Percentiles rank a stretch among this genome's conserved stretches.
These are phyloP conservation scores for Dasypolia templi DNA, from an alignment of 2,888 invertebrate species.

Conservation along the genomic window DNA sequence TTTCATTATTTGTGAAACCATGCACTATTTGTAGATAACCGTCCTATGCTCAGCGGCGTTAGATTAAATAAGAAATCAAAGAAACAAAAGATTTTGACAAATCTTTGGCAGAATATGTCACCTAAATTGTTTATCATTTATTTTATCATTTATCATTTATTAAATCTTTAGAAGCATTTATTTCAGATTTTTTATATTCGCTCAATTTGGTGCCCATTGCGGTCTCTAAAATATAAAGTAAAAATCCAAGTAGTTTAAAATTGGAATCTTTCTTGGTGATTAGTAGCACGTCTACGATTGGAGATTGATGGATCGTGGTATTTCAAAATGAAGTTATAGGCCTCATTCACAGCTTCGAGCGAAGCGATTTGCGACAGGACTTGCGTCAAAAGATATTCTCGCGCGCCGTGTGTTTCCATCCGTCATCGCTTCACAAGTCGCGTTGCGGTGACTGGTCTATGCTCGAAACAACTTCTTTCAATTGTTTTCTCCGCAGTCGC, in stretches of 20 bases:
- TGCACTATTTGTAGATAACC: conserved; percentile 79
- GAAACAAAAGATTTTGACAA: conserved; percentile 90
- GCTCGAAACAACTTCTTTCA: neutral
- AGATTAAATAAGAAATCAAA: conserved; percentile 88
- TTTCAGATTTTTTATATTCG: conserved; percentile 75
- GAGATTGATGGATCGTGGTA: too few relatives aligned
- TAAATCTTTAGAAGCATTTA: conserved; percentile 89
- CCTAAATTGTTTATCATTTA: conserved; percentile 84
- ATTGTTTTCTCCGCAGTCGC: too few relatives aligned
- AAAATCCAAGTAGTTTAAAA: too few relatives aligned
- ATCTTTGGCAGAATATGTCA: conserved; percentile 77
- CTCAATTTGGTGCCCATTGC: conserved; percentile 93
- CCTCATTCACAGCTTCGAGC: neutral
- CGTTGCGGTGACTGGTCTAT: neutral
- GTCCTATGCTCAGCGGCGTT: conserved; percentile 85
- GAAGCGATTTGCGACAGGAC: neutral
- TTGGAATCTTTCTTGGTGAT: too few relatives aligned
- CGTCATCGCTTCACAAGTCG: neutral
- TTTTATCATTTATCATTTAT: too few relatives aligned
- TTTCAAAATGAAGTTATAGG: neutral
- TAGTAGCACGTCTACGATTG: too few relatives aligned
- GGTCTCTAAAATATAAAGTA: conserved; percentile 90
- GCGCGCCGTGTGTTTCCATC: neutral
- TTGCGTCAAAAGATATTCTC: neutral
- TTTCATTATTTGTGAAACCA: conserved; percentile 81